Conservation (phyloP, 2,888 invertebrate species). For the Terebella lapidaria region DNA sequence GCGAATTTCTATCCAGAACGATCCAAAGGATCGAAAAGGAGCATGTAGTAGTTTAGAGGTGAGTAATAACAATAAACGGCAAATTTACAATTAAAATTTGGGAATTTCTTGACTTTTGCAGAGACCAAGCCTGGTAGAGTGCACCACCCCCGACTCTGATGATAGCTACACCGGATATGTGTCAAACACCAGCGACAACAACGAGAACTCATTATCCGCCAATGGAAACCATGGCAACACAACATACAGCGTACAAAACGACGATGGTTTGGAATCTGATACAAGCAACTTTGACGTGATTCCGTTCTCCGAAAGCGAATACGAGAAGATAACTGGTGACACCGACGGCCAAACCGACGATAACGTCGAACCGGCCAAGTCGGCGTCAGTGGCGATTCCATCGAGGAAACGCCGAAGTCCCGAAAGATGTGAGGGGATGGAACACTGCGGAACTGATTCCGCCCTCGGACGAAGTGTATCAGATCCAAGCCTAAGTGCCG, state of each 20-base stretch:
- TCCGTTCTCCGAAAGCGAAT: slow-evolving; percentile 26
- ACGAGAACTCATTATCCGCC: background rate
- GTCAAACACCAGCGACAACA: background rate
- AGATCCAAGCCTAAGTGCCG: slow-evolving; percentile 17
- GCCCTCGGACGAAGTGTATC: slow-evolving; percentile 23
- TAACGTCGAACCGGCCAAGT: background rate
- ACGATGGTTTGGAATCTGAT: slow-evolving; percentile 11
- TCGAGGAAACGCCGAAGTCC: background rate
- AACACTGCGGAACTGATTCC: slow-evolving; percentile 17
- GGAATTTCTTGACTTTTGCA: too few relatives aligned
- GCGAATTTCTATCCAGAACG: too few relatives aligned
- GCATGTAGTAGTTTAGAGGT: too few relatives aligned
- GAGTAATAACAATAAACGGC: too few relatives aligned
- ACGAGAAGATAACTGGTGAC: slow-evolving; percentile 25
- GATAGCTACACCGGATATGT: background rate
- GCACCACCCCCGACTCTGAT: background rate
- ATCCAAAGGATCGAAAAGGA: too few relatives aligned
- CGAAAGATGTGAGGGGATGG: slow-evolving; percentile 7
- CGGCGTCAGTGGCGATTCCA: background rate
- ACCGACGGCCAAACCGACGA: slow-evolving; percentile 18
- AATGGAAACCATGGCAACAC: background rate
- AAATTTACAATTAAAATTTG: too few relatives aligned
- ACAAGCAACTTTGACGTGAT: slow-evolving; percentile 23
- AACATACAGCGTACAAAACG: background rate
- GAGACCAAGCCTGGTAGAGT: background rate